Percentiles rank a stretch among this genome's conserved stretches.
Conservation (phyloP, 2,888 invertebrate species). For the Erebia ligea region DNA sequence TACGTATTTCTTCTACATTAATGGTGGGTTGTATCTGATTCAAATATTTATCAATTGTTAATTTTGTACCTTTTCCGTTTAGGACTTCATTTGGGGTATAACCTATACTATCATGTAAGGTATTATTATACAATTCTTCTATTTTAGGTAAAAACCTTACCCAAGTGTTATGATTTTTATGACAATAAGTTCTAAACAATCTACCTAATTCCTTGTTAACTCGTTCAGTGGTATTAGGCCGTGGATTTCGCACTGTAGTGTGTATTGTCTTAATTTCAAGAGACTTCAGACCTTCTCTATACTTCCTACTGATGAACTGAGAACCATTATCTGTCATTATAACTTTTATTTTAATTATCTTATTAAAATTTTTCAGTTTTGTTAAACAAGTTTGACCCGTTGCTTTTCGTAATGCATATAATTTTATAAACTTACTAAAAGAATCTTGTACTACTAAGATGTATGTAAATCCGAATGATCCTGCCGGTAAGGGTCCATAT, state of each 20-base stretch:
- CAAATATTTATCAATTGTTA: constrained; percentile 29
- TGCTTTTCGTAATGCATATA: constrained; percentile 18
- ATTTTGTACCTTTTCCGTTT: constrained; percentile 12
- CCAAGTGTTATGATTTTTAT: constrained; percentile 40
- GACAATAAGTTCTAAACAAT: too few species aligned
- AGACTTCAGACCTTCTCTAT: constrained; percentile 20
- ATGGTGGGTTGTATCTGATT: not conserved
- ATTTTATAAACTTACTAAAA: constrained; percentile 22
- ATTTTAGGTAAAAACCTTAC: constrained; percentile 27
- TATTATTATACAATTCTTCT: constrained; percentile 42
- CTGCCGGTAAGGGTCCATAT: constrained; percentile 29
- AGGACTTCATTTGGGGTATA: constrained; percentile 39
- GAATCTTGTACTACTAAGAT: constrained; percentile 23
- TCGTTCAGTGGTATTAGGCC: constrained; percentile 41
- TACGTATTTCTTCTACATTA: constrained; percentile 2
- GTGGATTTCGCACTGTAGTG: constrained; percentile 42
- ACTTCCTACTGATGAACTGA: constrained; percentile 31
- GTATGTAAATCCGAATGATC: constrained; percentile 37
- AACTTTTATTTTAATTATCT: constrained; percentile 32
- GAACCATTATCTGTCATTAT: constrained; percentile 40
- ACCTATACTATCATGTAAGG: constrained; percentile 37
- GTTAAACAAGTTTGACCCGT: constrained; percentile 18
- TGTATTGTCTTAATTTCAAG: constrained; percentile 28
- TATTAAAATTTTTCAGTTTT: constrained; percentile 16
- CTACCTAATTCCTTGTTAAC: too few species aligned